Base-by-base conservation (phyloP, 1,140 invertebrate species). In the Brachionus plicatilis region DNA sequence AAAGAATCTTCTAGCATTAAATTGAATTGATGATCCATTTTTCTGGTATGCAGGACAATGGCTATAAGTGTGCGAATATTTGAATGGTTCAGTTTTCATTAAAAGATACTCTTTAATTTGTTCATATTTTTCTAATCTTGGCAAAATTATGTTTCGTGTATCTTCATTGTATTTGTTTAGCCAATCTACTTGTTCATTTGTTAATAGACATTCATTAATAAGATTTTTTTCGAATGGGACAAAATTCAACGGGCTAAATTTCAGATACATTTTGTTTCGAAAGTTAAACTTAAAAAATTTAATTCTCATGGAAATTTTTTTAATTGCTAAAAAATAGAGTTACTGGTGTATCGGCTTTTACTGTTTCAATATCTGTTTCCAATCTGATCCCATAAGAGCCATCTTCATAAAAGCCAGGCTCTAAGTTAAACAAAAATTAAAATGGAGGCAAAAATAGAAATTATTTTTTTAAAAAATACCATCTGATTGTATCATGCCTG, bases 181-280 rank as follows among this genome's bases (percentile, higher is more conserved):
- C 89, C 93, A 93, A 41, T 91, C 88, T 2, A 72, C 66, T 84
- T 84, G 83, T 12, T 53, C 89, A 66, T 93, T 90, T 24, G 93
- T 94, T 0, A 99, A 91, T 68, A 98, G 88, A 12, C 92, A 90
- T n/a, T 93, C 90, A 85, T 94, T 92, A 53, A 99, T 91, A 89
- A 98, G 91, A 86, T 94, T 95, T 0, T 91, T 94, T 90, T 98
- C 96, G 87, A 98, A 96, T 0, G 97, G 97, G 11, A 94, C 95
- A 85, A 97, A 90, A 1, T 97, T 97, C 37, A 99, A 92, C 0
- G 95, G 94, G 87, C 95, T 93, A 90, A 99, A 99, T 0, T 92
- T 94, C 0, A 98, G 90, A 75, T 68, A 86, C 37, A n/a, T 9
- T 56, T 37, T 20, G n/a, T 27, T 20, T 43, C 29, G 37, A 43